Percentiles rank a stretch among this genome's conserved stretches.
Evolutionary conservation across 2,113 vertebrate genomes (phyloP).

Genomic region (Mormyrus lacerda): DNA sequence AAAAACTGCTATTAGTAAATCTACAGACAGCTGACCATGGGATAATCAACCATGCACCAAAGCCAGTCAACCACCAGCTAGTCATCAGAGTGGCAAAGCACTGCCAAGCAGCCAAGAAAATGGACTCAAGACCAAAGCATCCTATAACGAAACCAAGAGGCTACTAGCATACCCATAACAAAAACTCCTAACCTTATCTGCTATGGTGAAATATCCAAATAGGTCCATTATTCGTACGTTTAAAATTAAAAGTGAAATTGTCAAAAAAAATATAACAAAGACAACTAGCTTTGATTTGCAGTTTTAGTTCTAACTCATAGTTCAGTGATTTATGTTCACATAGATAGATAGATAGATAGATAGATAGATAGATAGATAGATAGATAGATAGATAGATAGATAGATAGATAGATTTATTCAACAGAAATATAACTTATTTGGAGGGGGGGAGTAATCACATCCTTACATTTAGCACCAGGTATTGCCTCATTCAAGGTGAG

Average conservation of each 20-base stretch:
- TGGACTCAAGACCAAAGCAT: not conserved
- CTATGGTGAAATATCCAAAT: not conserved
- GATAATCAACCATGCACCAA: not conserved
- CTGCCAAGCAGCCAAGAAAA: not conserved
- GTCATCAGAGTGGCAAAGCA: not conserved
- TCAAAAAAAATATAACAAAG: not conserved
- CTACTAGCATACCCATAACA: not conserved
- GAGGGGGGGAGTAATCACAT: too few species aligned
- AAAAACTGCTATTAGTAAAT: too few species aligned
- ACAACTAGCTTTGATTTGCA: not conserved
- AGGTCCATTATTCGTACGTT: not conserved
- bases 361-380: too few species aligned
- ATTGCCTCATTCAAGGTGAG: too few species aligned
- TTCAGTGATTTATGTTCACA: not conserved
- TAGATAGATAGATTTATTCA: too few species aligned
- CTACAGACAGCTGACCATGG: not conserved
- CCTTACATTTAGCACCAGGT: too few species aligned
- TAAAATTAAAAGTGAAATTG: not conserved
- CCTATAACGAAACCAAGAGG: not conserved
- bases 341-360: too few species aligned
- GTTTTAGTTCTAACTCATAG: not conserved
- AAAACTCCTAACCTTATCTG: not conserved
- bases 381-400: too few species aligned
- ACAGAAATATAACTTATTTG: too few species aligned
- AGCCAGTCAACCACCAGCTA: not conserved